These are phyloP conservation scores for Paguma larvata DNA, from an alignment of 2,797 vertebrate species.

Conservation along the genomic window DNA sequence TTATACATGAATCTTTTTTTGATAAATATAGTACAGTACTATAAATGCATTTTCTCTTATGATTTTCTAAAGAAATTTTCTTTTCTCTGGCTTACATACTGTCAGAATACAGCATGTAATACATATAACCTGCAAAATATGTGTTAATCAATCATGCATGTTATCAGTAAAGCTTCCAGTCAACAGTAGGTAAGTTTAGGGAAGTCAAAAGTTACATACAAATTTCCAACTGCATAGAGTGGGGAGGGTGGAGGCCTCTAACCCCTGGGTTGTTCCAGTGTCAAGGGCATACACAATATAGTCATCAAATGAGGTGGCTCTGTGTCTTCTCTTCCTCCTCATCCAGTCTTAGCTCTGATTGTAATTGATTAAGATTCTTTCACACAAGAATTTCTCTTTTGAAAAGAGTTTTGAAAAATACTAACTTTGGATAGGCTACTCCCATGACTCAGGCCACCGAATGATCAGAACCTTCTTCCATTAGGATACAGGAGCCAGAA, in stretches of 20 bases:
- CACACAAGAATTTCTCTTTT: constrained; percentile 25
- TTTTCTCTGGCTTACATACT: background rate
- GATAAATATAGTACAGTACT: background rate
- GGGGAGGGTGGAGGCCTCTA: background rate
- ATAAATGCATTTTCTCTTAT: background rate
- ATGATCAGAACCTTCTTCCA: background rate
- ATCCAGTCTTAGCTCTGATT: background rate
- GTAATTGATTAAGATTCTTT: constrained; percentile 20
- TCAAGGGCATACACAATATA: background rate
- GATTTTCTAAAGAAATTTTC: background rate
- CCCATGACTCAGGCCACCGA: background rate
- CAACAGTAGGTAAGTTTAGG: background rate
- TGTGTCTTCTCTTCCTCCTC: background rate
- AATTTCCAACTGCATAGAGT: background rate
- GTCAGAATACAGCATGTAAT: background rate
- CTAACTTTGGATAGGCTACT: background rate
- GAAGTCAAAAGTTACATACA: background rate
- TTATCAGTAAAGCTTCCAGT: background rate
- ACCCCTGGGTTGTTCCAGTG: background rate
- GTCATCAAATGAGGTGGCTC: background rate
- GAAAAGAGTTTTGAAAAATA: background rate
- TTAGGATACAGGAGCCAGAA: background rate
- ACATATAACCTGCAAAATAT: background rate
- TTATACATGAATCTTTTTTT: background rate
- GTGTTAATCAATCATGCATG: background rate